Percentiles rank a stretch among this genome's conserved stretches.
Evolutionary conservation across 2,888 invertebrate genomes (phyloP).

Genomic region (Trissolcus brochymenae): DNA sequence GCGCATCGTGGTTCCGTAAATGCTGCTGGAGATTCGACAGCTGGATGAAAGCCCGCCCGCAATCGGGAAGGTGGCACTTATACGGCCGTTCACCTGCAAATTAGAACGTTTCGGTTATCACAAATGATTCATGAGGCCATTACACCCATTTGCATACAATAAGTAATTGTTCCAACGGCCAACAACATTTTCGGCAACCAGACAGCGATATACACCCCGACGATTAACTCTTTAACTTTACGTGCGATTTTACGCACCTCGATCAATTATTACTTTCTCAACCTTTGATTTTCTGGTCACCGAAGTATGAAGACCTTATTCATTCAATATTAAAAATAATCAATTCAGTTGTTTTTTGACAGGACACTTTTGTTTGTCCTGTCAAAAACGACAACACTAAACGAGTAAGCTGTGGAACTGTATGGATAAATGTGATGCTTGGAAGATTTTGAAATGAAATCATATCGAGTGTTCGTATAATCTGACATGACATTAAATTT

Average conservation of each 20-base stretch:
- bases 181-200: conserved; percentile 25
- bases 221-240: conserved; percentile 17
- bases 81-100: conserved; percentile 95
- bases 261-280: too few species aligned
- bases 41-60: conserved; percentile 97
- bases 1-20: conserved; percentile 96
- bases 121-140: conserved; percentile 33
- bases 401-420: too few species aligned
- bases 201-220: background rate
- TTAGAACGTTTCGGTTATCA: conserved; percentile 50
- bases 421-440: too few species aligned
- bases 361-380: too few species aligned
- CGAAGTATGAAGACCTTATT: too few species aligned
- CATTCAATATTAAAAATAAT: too few species aligned
- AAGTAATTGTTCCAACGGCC: conserved; percentile 38
- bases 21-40: conserved; percentile 97
- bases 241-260: background rate
- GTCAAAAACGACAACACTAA: too few species aligned
- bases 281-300: too few species aligned
- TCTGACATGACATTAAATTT: conserved; percentile 28
- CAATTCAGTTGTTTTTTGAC: too few species aligned
- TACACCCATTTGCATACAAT: conserved; percentile 46
- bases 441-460: too few species aligned
- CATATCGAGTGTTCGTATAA: too few species aligned
- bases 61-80: conserved; percentile 96